Evolutionary conservation across 37 sponge, comb jelly and placozoan genomes (phyloP).

Genomic region (Lycopodina hypogea): DNA sequence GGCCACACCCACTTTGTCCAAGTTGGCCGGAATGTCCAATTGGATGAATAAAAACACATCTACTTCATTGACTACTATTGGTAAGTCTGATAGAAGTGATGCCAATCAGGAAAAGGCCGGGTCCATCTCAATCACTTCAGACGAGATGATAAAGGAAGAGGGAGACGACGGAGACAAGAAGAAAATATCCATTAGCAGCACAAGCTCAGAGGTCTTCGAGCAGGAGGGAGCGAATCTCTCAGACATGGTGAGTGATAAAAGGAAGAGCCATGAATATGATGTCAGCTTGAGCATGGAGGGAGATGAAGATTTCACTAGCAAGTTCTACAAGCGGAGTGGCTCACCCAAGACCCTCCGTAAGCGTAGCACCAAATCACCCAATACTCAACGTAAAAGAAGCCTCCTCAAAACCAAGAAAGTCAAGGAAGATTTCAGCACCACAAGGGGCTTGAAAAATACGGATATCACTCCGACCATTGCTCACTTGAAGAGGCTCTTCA

Average conservation of each 20-base stretch:
- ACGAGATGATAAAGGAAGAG: not conserved
- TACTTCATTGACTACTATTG: not conserved
- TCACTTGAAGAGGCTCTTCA: constrained; percentile 1
- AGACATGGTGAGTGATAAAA: constrained; percentile 13
- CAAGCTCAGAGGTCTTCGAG: constrained; percentile 25
- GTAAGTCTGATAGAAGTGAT: not conserved
- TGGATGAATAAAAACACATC: constrained; percentile 8
- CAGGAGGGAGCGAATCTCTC: constrained; percentile 30
- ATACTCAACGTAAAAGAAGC: not conserved
- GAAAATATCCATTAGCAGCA: constrained; percentile 10
- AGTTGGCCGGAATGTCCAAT: not conserved
- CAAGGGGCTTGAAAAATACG: constrained; percentile 15
- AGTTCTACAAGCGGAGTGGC: not conserved
- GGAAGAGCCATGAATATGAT: not conserved
- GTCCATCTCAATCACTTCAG: not conserved
- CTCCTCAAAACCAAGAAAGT: not conserved
- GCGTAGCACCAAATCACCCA: not conserved
- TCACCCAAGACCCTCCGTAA: constrained; percentile 9
- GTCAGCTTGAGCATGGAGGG: not conserved
- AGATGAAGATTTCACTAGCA: not conserved
- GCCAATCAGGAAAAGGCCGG: not conserved
- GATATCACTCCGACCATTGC: constrained; percentile 35
- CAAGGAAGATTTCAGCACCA: not conserved
- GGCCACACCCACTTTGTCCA: not conserved
- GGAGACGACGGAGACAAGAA: not conserved